Evolutionary conservation across 1,140 invertebrate species (phyloP), one percentile per base, ranked within the genome.

Genomic region (Sycophila sp.): DNA sequence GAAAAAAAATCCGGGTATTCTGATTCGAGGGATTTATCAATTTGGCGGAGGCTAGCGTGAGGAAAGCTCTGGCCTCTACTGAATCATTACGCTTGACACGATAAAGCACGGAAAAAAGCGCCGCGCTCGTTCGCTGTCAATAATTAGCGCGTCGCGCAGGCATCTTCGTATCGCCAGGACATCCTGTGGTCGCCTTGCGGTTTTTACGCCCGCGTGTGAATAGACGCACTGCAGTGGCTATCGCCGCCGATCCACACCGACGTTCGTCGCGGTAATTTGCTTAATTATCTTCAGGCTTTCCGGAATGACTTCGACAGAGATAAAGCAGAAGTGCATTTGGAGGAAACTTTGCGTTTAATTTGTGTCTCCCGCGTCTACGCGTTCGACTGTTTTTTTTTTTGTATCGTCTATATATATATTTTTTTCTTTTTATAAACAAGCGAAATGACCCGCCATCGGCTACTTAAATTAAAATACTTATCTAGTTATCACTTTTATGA

Each of bases 131-230:
- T 51, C 49, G 1, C 15, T 63, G 22, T 69, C 67, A 63, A 69
- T 69, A 69, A 69, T 69, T 69, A 63, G 67, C 28, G 22, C 26
- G 28, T 38, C 17, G 49, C 22, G 3, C 60, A 51, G 62, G 70
- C 56, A 67, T 72, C 71, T 51, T 71, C 72, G 69, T 81, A 82
- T 81, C 80, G 38, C 74, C 80, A 82, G 81, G 81, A 82, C 75
- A 75, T 82, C 81, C 81, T 82, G 77, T 82, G 81, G 81, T 82
- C 40, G 70, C 22, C 68, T 64, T 75, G 77, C 68, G 78, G 75
- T 81, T 66, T n/a, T 67, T 71, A 45, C 76, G 64, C 68, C 59
- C 69, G 59, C 71, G 72, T 75, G 70, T 70, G 73, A 79, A 75
- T 51, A 65, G 68, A 63, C 38, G 38, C 59, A 66, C 26, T 74